Base-by-base conservation (phyloP, 2,797 vertebrate genomes). In the Characodon lateralis region DNA sequence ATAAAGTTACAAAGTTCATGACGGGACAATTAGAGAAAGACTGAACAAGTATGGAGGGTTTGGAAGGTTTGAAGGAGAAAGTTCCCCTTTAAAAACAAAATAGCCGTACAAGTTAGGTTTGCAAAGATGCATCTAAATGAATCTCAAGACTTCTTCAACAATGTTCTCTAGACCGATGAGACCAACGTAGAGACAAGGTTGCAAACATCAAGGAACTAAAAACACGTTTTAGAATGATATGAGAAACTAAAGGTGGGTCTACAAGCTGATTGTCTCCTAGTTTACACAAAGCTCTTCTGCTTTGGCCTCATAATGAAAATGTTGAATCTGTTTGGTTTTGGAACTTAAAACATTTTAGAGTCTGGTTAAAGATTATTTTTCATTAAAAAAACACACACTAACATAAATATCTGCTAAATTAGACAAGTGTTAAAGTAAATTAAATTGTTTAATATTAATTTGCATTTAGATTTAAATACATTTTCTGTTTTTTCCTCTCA, bases 401-500 rank as follows among this genome's bases (percentile, higher is more conserved):
- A 31, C 16, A 0, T 12, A 28, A 31, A 28, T 31, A 61, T 6
- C 13, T 5, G 0, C 24, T 31, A 31, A 35, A 35, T 35, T 35
- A 35, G 35, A 35, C 3, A 35, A 35, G 35, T 35, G 35, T 35
- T 35, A 35, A 35, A 35, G 35, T 35, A 35, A 35, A 35, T 35
- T 35, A 35, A 35, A 35, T 35, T 3, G 35, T 35, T 35, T 3
- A 35, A 35, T 35, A 35, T 35, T 35, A 35, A 35, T 35, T 35
- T 4, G 35, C 35, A 35, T 18, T 61, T 18, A 16, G 12, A 61
- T 31, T 31, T 31, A 18, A 35, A 35, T 8, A 63, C 1, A 63
- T 63, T 20, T 63, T 35, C 2, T 63, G 28, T 43, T 68, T 72
- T 35, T 55, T 16, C 43, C 26, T 35, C 24, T 50, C 88, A 97